Base-by-base conservation (phyloP, 2,113 vertebrate genomes). In the Psittacara wagleri region DNA sequence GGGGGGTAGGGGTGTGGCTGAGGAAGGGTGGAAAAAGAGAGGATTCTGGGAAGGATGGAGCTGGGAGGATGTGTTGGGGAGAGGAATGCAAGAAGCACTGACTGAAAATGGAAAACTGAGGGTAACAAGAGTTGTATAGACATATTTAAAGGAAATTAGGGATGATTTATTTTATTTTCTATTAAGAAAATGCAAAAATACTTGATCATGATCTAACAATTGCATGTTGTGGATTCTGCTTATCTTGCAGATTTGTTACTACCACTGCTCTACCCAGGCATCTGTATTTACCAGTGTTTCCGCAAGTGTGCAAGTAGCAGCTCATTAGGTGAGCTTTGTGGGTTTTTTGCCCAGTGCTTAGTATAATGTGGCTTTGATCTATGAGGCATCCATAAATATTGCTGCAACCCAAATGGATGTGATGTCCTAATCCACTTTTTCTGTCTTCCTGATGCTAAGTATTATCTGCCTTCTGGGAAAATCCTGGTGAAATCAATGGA, bases 1-100 rank as follows among this genome's bases (percentile, higher is more conserved):
- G 1, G 20, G 1, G 20, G 1, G 4, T 0, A 27, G 4, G 13
- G 4, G 0, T 3, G 54, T 57, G 6, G 14, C 31, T 46, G 28
- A 46, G 27, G 13, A 74, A 7, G 22, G 67, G 25, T 18, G 17
- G 15, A n/a, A 59, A 62, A 80, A 90, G 20, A 85, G 27, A 67
- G 24, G 9, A 3, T 39, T 92, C 63, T 18, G 43, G 43, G 43
- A 44, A 44, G 43, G 43, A 44, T 44, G 70, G 51, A 17, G 23
- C 7, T 66, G 41, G 54, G 11, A 59, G 24, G 12, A 46, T n/a
- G 19, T 59, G 19, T 14, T 86, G 51, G 55, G 52, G 9, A 69
- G 20, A 66, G 44, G 18, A 83, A 67, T 57, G 27, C 31, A 59
- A 86, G 55, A 85, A 66, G 24, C 37, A 25, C 33, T 80, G 39